phyloP scores from a whole-genome alignment of 1,140 invertebrate genomes.

The Drosophila ambigua region DNA sequence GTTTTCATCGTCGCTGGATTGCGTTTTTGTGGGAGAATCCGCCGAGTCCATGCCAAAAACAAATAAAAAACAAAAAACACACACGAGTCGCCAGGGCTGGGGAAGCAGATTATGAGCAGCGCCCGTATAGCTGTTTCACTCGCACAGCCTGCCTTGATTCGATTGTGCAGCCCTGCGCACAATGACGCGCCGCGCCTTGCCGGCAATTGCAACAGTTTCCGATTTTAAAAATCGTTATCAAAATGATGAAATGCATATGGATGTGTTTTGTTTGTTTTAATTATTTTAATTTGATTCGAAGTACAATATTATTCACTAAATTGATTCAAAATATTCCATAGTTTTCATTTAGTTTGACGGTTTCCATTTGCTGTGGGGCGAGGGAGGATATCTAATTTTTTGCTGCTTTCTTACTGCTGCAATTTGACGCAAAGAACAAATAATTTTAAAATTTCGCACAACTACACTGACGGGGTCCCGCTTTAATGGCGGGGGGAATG shows the following conservation, averaged over 20 bases:
- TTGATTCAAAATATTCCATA: slow-evolving; percentile 75
- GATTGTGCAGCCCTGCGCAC: no score
- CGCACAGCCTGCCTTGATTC: no score
- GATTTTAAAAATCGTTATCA: slow-evolving; percentile 4
- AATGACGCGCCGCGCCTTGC: no score
- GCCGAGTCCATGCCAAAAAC: slow-evolving; percentile 73
- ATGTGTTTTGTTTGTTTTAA: slow-evolving; percentile 45
- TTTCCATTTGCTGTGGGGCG: slow-evolving; percentile 38
- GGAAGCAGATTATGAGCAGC: neutral
- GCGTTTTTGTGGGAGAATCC: slow-evolving; percentile 74
- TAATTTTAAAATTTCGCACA: slow-evolving; percentile 44
- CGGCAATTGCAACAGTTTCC: neutral
- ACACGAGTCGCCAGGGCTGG: slow-evolving; percentile 9
- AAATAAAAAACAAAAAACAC: slow-evolving; percentile 57
- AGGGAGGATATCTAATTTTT: slow-evolving; percentile 16
- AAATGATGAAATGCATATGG: neutral
- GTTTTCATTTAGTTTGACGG: slow-evolving; percentile 56
- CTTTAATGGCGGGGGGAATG: slow-evolving; percentile 11
- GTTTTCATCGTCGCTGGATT: slow-evolving; percentile 71
- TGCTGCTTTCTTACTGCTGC: slow-evolving; percentile 54
- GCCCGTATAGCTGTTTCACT: no score
- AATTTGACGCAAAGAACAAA: slow-evolving; percentile 54
- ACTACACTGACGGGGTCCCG: slow-evolving; percentile 49
- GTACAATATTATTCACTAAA: slow-evolving; percentile 76
- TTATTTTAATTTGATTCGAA: slow-evolving; percentile 78